Percentiles rank a stretch among this genome's conserved stretches.
Evolutionary conservation across 1,140 invertebrate genomes (phyloP).

Genomic region (Rhopalosiphum padi): DNA sequence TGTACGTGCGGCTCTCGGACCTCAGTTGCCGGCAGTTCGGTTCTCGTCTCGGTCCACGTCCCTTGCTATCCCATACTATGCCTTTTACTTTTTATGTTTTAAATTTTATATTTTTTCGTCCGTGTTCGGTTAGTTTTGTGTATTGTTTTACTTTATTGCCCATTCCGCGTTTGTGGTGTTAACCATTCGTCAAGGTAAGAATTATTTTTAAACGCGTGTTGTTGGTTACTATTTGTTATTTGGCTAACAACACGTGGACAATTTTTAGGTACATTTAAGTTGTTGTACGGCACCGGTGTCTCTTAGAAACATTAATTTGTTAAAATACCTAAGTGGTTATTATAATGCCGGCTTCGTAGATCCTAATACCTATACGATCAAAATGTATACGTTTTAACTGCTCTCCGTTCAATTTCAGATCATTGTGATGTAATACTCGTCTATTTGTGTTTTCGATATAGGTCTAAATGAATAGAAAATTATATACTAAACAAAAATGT

Average conservation of each 20-base stretch:
- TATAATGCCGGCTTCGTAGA: not conserved
- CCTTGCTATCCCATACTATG: not conserved
- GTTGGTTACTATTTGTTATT: not conserved
- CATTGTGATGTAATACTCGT: not conserved
- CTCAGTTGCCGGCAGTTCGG: slow-evolving; percentile 1
- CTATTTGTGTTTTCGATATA: not conserved
- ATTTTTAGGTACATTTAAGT: not conserved
- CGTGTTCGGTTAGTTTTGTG: not conserved
- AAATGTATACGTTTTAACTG: not conserved
- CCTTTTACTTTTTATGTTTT: not conserved
- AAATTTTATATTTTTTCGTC: not conserved
- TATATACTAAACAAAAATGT: not conserved
- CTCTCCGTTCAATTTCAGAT: not conserved
- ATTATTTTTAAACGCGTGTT: not conserved
- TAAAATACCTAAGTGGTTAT: not conserved
- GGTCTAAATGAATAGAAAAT: not conserved
- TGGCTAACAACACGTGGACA: not conserved
- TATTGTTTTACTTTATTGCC: not conserved
- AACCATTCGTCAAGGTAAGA: not conserved
- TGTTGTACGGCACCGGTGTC: not conserved
- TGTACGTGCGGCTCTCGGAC: not conserved
- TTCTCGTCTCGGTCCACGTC: slow-evolving; percentile 5
- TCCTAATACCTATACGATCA: too few species aligned
- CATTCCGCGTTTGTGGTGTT: not conserved
- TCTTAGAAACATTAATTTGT: not conserved